Base-by-base conservation (phyloP, 2,113 vertebrate species). In the Caloenas nicobarica region DNA sequence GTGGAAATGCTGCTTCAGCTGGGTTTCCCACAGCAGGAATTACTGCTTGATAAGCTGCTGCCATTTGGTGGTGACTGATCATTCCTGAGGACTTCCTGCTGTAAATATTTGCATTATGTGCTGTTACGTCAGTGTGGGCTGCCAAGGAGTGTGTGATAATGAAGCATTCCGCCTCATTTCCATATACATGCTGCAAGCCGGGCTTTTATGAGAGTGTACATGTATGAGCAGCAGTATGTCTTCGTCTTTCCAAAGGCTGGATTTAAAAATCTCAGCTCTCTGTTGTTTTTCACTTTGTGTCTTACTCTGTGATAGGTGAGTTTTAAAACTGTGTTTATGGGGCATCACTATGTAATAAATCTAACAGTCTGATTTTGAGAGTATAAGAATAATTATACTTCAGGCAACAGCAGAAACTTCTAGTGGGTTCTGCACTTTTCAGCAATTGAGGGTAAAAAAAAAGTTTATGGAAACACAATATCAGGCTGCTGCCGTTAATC, bases 1-100 rank as follows among this genome's bases (percentile, higher is more conserved):
- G 70, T 90, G 89, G 50, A 77, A 95, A 31, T n/a, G 50, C 94
- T 93, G 72, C 81, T 78, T 96, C 88, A 92, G 87, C 94, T 92
- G 92, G 74, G 81, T 76, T 89, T 94, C 86, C 84, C 82, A 15
- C 60, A 66, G 69, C 79, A 93, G 84, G 80, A 68, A 66, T 80
- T 89, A 66, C 68, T 10, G 33, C 81, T 80, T 70, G 89, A 61
- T 88, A 65, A 96, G 62, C 81, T 74, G 25, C 85, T 93, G 93
- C 87, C 56, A 8, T 95, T 82, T 71, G 53, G 46, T 86, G 65
- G 44, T 73, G 86, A 33, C 33, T 65, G 91, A 92, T 86, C 68
- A 6, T 76, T 95, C 56, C 84, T 38, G 60, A 93, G 88, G 71
- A 88, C 91, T 93, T 96, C 56, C 51, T 89, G 82, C 80, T 70